These are phyloP conservation scores for Rhinolophus ferrumequinum DNA, from an alignment of 2,113 vertebrate species.

Conservation along the genomic window DNA sequence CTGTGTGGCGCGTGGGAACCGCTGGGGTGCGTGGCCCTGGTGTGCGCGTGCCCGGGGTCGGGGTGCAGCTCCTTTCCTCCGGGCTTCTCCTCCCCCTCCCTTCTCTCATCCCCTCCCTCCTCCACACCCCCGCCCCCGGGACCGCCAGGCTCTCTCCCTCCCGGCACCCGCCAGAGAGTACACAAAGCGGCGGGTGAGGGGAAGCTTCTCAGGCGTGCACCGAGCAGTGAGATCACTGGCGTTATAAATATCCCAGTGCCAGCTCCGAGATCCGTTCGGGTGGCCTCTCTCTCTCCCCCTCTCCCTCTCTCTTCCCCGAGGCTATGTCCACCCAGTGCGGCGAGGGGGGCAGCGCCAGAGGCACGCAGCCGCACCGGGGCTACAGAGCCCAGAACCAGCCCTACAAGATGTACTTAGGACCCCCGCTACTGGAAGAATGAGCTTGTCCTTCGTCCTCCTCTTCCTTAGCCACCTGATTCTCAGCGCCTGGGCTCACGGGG, in stretches of 20 bases:
- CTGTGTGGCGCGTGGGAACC: conserved; percentile 78
- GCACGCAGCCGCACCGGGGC: conserved; percentile 73
- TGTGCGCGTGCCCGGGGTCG: conserved; percentile 24
- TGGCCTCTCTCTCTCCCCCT: conserved; percentile 56
- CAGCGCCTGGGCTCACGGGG: conserved; percentile 81
- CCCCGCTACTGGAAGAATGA: conserved; percentile 91
- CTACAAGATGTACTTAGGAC: conserved; percentile 87
- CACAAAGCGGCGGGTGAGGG: conserved; percentile 82
- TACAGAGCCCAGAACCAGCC: conserved; percentile 63
- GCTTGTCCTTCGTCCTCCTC: conserved; percentile 88
- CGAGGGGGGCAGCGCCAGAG: conserved; percentile 74
- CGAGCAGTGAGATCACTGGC: conserved; percentile 91
- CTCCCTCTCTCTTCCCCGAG: conserved; percentile 63
- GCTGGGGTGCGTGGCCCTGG: conserved; percentile 9
- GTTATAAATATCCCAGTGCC: conserved; percentile 95
- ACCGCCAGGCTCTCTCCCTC: conserved; percentile 78
- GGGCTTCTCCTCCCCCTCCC: conserved; percentile 59
- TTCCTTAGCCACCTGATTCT: conserved; percentile 87
- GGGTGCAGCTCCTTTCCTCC: conserved; percentile 20
- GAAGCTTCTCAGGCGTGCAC: conserved; percentile 86
- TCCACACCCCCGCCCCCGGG: conserved; percentile 70
- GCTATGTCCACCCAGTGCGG: conserved; percentile 79
- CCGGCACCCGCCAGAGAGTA: conserved; percentile 74
- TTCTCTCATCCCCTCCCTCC: conserved; percentile 73
- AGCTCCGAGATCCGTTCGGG: conserved; percentile 76